These are phyloP conservation scores for Halcyon badia DNA, from an alignment of 2,797 vertebrate species.

Conservation along the genomic window DNA sequence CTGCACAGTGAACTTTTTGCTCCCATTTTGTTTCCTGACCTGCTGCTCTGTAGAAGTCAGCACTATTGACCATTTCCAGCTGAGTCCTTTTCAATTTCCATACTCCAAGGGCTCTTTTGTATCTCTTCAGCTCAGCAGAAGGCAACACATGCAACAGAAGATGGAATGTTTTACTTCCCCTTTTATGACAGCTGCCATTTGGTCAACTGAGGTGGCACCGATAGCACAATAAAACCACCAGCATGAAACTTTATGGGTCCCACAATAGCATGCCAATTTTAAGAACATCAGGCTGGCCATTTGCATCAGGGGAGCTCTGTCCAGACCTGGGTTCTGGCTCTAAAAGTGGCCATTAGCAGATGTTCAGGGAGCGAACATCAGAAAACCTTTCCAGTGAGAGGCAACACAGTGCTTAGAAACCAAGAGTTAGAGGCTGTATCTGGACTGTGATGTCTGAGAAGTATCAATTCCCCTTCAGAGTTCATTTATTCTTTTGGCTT, in stretches of 20 bases:
- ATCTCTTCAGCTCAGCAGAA: not conserved
- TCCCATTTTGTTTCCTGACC: not conserved
- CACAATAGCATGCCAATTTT: not conserved
- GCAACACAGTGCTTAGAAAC: not conserved
- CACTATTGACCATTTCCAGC: not conserved
- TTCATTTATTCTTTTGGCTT: constrained; percentile 25
- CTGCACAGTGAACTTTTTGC: not conserved
- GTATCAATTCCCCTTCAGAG: not conserved
- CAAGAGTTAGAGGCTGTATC: not conserved
- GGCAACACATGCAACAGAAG: not conserved
- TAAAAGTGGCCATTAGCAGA: not conserved
- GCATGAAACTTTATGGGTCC: not conserved
- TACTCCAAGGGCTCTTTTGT: not conserved
- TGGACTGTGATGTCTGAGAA: not conserved
- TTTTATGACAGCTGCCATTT: constrained; percentile 15
- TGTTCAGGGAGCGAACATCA: not conserved
- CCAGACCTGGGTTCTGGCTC: not conserved
- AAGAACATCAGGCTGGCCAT: not conserved
- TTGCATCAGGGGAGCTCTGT: not conserved
- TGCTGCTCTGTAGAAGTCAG: not conserved
- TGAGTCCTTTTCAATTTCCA: not conserved
- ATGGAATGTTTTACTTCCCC: not conserved
- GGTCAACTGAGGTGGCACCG: not conserved
- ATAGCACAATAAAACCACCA: constrained; percentile 22
- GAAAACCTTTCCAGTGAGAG: not conserved